These are phyloP conservation scores for Bilobella aurantiaca DNA, from an alignment of 1,140 invertebrate genomes.

Conservation along the genomic window DNA sequence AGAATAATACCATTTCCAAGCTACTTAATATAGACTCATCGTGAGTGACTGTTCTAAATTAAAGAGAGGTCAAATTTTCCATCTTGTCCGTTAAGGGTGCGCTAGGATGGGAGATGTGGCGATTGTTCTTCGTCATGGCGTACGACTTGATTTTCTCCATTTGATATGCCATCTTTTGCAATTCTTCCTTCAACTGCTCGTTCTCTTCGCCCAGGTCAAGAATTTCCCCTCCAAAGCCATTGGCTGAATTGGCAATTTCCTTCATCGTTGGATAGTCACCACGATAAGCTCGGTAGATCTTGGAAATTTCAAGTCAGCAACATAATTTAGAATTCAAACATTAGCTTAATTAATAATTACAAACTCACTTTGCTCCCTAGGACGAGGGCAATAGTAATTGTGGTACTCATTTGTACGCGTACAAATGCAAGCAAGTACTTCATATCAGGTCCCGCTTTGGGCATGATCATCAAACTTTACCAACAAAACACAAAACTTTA, in stretches of 20 bases:
- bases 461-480: slow-evolving; percentile 74
- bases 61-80: too few species aligned
- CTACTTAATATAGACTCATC: too few species aligned
- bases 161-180: slow-evolving; percentile 77
- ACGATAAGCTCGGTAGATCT: slow-evolving; percentile 64
- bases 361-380: slow-evolving; percentile 69
- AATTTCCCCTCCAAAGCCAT: slow-evolving; percentile 70
- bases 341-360: background rate
- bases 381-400: slow-evolving; percentile 68
- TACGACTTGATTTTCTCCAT: slow-evolving; percentile 53
- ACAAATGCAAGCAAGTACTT: slow-evolving; percentile 79
- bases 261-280: slow-evolving; percentile 64
- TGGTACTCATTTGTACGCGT: slow-evolving; percentile 73
- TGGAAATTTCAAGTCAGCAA: background rate
- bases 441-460: slow-evolving; percentile 72
- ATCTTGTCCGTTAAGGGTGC: too few species aligned
- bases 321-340: background rate
- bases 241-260: slow-evolving; percentile 72
- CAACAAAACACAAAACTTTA: slow-evolving; percentile 30
- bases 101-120: too few species aligned
- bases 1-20: too few species aligned
- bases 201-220: slow-evolving; percentile 78
- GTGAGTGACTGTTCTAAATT: too few species aligned
- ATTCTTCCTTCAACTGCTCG: slow-evolving; percentile 81
- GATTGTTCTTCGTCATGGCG: too few species aligned